Percentiles rank a stretch among this genome's conserved stretches.
Conservation (phyloP, 2,888 invertebrate genomes). For the Mamestra brassicae region DNA sequence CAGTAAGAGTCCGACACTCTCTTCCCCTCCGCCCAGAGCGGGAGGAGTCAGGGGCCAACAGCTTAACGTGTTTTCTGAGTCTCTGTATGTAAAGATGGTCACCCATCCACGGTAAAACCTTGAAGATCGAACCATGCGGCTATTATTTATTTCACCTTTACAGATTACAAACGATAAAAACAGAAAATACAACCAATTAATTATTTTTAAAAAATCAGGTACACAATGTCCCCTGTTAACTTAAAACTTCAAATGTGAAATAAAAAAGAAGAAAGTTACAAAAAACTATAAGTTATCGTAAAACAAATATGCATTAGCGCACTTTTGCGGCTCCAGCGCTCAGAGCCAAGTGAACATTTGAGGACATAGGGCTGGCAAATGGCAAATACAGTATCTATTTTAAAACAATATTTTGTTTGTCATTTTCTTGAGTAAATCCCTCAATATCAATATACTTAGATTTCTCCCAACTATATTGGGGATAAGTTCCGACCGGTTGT, state of each 20-base stretch:
- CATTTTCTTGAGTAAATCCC: too few relatives aligned
- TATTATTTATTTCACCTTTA: too few relatives aligned
- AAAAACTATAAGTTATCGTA: slow-evolving; percentile 47
- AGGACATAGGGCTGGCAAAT: slow-evolving; percentile 84
- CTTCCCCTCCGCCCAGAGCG: too few relatives aligned
- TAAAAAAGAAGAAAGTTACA: slow-evolving; percentile 14
- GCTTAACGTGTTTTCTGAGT: too few relatives aligned
- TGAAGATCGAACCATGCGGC: too few relatives aligned
- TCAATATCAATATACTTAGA: too few relatives aligned
- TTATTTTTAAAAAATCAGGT: neutral
- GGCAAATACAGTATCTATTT: neutral
- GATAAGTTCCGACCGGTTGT: too few relatives aligned
- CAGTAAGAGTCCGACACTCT: too few relatives aligned
- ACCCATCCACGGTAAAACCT: too few relatives aligned
- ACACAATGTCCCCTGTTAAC: neutral
- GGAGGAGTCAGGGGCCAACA: too few relatives aligned
- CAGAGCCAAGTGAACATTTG: slow-evolving; percentile 88
- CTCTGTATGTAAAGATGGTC: too few relatives aligned
- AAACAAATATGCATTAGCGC: slow-evolving; percentile 65
- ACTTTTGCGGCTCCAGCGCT: slow-evolving; percentile 73
- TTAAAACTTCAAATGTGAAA: neutral
- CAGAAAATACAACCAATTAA: neutral
- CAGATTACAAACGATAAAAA: neutral
- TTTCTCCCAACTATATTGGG: too few relatives aligned
- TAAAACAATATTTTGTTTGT: neutral